Percentiles rank a stretch among this genome's conserved stretches.
phyloP scores from a whole-genome alignment of 2,113 vertebrate genomes.

The Neolamprologus ventralis region DNA sequence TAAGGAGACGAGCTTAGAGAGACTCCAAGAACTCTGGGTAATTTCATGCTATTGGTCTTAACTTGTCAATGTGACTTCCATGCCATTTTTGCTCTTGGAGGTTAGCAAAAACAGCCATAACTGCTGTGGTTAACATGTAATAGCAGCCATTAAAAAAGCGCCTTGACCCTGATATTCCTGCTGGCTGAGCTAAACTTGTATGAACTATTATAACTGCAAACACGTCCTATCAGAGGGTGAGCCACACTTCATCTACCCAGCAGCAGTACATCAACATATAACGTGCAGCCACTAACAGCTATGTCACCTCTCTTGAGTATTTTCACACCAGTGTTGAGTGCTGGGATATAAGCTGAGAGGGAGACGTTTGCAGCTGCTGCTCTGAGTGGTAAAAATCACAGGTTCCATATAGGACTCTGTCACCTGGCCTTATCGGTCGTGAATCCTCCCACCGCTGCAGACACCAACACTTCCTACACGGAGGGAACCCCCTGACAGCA shows the following conservation, averaged over 20 bases:
- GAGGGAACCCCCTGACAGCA: neutral
- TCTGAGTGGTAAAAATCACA: neutral
- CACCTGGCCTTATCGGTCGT: neutral
- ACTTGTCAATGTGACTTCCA: neutral
- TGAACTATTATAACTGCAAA: neutral
- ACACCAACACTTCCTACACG: neutral
- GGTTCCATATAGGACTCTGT: neutral
- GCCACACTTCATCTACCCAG: neutral
- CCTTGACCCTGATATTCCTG: neutral
- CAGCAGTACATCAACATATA: neutral
- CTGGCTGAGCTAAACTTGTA: neutral
- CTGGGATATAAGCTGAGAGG: neutral
- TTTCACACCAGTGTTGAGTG: neutral
- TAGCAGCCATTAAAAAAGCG: neutral
- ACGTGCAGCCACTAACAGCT: neutral
- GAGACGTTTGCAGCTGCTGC: neutral
- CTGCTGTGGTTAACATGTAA: fast-evolving
- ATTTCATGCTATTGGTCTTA: fast-evolving
- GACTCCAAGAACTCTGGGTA: neutral
- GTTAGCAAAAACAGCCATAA: neutral
- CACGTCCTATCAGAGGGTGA: fast-evolving
- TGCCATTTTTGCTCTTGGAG: neutral
- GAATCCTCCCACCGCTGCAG: neutral
- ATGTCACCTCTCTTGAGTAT: neutral
- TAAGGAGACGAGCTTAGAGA: fast-evolving